A percentile compares a stretch with the other conserved stretches of the same genome.
phyloP scores from a whole-genome alignment of 2,113 vertebrate species.

The Albula goreensis region DNA sequence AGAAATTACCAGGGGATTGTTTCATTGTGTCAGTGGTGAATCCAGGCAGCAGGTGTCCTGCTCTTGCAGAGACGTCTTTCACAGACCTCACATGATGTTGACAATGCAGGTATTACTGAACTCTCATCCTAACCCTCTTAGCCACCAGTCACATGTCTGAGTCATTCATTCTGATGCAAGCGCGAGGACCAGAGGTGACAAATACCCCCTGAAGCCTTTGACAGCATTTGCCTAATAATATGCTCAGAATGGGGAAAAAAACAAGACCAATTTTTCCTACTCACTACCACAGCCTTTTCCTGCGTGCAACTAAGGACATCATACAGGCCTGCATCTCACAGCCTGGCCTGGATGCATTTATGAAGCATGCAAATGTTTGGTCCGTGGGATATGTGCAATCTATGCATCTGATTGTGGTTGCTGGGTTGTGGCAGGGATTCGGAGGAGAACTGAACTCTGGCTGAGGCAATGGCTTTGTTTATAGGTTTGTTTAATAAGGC shows the following conservation, averaged over 20 bases:
- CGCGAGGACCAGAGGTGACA: background rate
- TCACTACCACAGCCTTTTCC: too few species aligned
- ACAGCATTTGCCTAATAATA: background rate
- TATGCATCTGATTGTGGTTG: background rate
- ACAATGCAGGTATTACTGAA: slow-evolving; percentile 47
- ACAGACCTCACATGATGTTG: slow-evolving; percentile 24
- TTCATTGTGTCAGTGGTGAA: too few species aligned
- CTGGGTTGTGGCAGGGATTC: background rate
- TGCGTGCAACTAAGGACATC: too few species aligned
- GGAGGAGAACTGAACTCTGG: background rate
- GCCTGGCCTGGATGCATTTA: too few species aligned
- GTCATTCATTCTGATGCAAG: background rate
- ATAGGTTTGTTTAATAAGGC: background rate
- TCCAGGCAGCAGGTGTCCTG: background rate
- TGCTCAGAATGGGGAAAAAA: background rate
- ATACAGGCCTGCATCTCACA: too few species aligned
- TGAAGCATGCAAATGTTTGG: too few species aligned
- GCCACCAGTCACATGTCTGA: slow-evolving; percentile 49
- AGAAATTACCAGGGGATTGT: background rate
- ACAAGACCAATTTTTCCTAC: background rate
- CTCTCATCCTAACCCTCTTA: slow-evolving; percentile 55
- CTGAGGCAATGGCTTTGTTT: background rate
- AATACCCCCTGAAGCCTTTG: background rate
- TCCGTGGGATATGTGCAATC: background rate
- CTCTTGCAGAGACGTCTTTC: slow-evolving; percentile 21